phyloP scores from a whole-genome alignment of 1,140 invertebrate genomes.

The Probaryconus sp. region DNA sequence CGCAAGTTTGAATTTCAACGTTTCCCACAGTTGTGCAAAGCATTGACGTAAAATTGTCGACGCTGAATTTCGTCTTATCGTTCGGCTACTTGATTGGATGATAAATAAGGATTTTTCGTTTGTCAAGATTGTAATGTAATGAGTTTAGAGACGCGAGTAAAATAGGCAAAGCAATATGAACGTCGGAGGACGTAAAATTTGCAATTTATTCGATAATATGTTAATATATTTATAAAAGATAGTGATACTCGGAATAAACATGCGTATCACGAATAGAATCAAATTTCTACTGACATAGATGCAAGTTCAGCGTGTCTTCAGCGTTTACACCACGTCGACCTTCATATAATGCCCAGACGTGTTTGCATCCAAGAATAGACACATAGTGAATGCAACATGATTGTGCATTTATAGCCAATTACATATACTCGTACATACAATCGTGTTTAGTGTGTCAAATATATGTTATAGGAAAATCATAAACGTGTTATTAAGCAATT shows the following conservation, averaged over 20 bases:
- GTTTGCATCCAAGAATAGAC: constrained; percentile 53
- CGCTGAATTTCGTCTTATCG: too few species aligned
- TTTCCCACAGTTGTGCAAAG: too few species aligned
- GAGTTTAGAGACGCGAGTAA: too few species aligned
- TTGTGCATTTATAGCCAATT: constrained; percentile 55
- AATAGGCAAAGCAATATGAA: too few species aligned
- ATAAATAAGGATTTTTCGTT: too few species aligned
- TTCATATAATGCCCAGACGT: constrained; percentile 53
- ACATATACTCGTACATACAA: constrained; percentile 14
- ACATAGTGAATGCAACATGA: constrained; percentile 49
- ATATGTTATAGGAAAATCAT: constrained; percentile 38
- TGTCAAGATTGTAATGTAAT: too few species aligned
- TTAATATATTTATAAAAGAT: not conserved
- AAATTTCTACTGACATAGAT: constrained; percentile 53
- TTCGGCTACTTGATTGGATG: too few species aligned
- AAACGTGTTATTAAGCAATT: constrained; percentile 52
- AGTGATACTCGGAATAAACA: constrained; percentile 2
- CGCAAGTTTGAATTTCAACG: too few species aligned
- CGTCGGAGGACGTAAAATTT: constrained; percentile 1
- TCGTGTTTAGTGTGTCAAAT: constrained; percentile 39
- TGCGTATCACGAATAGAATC: constrained; percentile 24
- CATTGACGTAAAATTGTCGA: too few species aligned
- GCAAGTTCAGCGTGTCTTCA: constrained; percentile 45
- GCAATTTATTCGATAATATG: constrained; percentile 7
- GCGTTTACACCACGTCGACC: constrained; percentile 44